A percentile compares a stretch with the other conserved stretches of the same genome.
phyloP scores from a whole-genome alignment of 2,113 vertebrate species.

The Tragelaphus scriptus region DNA sequence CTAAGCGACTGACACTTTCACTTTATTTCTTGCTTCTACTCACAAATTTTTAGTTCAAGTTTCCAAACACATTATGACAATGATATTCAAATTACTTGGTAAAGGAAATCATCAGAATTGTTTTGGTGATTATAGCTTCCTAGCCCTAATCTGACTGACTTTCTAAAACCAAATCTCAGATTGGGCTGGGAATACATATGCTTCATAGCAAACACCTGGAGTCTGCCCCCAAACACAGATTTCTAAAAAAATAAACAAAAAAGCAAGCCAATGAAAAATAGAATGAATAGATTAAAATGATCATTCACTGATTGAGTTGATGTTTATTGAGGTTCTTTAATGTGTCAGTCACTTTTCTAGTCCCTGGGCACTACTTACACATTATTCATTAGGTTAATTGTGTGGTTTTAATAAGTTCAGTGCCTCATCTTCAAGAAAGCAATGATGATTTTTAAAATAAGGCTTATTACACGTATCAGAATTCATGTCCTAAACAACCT shows the following conservation, averaged over 20 bases:
- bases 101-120: not conserved
- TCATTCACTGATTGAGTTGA: not conserved
- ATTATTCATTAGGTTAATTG: not conserved
- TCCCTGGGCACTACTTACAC: not conserved
- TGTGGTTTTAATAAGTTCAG: not conserved
- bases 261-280: not conserved
- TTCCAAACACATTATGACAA: not conserved
- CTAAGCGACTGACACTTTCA: not conserved
- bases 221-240: not conserved
- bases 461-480: not conserved
- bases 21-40: not conserved
- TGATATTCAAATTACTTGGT: not conserved
- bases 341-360: not conserved
- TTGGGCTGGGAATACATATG: not conserved
- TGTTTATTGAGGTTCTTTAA: not conserved
- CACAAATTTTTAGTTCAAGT: not conserved
- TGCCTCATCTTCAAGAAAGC: not conserved
- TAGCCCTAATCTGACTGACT: not conserved
- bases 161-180: conserved; percentile 27
- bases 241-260: not conserved
- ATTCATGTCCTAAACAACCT: not conserved
- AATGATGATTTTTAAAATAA: conserved; percentile 30
- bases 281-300: not conserved
- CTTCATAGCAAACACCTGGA: not conserved
- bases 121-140: not conserved